These are phyloP conservation scores for Lycophotia porphyrea DNA, from an alignment of 2,888 invertebrate species.

Conservation along the genomic window DNA sequence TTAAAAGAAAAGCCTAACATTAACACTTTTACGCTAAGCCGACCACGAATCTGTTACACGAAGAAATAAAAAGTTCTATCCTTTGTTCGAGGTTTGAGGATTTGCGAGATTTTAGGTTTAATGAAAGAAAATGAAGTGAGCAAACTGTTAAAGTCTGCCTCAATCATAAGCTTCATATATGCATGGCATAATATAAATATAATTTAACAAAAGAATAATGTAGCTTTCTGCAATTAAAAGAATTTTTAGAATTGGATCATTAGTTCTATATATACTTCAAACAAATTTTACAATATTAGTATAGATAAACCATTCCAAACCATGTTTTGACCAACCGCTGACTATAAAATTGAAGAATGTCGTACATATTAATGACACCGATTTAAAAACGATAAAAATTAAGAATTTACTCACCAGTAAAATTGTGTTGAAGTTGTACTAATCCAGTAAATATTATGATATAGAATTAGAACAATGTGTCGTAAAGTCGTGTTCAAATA, in stretches of 20 bases:
- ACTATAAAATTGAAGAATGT: neutral
- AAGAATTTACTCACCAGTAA: neutral
- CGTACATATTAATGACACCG: neutral
- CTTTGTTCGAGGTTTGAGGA: slow-evolving; percentile 44
- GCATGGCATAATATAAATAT: no score
- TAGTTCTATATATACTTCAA: no score
- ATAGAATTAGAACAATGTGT: slow-evolving; percentile 3
- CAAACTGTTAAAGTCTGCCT: neutral
- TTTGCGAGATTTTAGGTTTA: slow-evolving; percentile 23
- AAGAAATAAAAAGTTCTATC: slow-evolving; percentile 56
- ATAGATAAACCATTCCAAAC: neutral
- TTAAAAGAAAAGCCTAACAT: slow-evolving; percentile 62
- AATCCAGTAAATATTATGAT: neutral
- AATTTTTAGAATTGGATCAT: no score
- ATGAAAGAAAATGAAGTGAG: slow-evolving; percentile 11
- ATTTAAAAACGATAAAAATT: neutral
- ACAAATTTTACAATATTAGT: no score
- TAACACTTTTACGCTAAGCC: slow-evolving; percentile 64
- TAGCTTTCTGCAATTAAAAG: no score
- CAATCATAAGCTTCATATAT: slow-evolving; percentile 14
- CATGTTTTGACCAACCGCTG: neutral
- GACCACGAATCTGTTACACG: slow-evolving; percentile 59
- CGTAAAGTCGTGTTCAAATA: slow-evolving; percentile 3
- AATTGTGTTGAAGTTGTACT: neutral
- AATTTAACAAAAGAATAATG: no score